Percentiles rank a stretch among this genome's conserved stretches.
phyloP scores from a whole-genome alignment of 2,797 vertebrate genomes.

The Bradypodion ventrale region DNA sequence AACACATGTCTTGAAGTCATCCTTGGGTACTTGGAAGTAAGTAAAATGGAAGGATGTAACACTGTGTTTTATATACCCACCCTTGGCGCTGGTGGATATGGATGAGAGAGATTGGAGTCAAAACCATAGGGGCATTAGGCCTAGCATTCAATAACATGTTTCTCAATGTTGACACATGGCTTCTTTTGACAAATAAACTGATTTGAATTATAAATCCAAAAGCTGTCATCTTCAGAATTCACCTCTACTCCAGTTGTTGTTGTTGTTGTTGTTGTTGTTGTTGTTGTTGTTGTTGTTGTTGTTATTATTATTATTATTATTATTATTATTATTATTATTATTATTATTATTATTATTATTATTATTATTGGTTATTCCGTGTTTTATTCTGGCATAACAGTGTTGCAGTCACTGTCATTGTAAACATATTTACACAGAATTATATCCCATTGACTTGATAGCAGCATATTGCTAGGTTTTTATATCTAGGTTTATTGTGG shows the following conservation, averaged over 20 bases:
- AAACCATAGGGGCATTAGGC: neutral
- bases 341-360: too few relatives aligned
- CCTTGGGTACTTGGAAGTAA: neutral
- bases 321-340: too few relatives aligned
- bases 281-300: too few relatives aligned
- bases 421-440: constrained; percentile 1
- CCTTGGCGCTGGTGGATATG: neutral
- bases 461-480: neutral
- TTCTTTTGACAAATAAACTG: neutral
- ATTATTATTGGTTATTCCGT: too few relatives aligned
- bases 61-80: too few relatives aligned
- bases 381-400: neutral
- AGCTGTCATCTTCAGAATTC: neutral
- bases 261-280: neutral
- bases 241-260: neutral
- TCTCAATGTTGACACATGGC: neutral
- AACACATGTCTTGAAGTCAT: neutral
- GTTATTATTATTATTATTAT: too few relatives aligned
- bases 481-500: neutral
- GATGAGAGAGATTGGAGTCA: neutral
- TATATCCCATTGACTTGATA: neutral
- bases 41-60: neutral
- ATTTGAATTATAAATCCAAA: constrained; percentile 20
- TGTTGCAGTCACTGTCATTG: constrained; percentile 3
- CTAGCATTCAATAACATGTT: neutral